Evolutionary conservation across 92 coral and sea anemone species (phyloP).

Genomic region (Phenganax subtilis): DNA sequence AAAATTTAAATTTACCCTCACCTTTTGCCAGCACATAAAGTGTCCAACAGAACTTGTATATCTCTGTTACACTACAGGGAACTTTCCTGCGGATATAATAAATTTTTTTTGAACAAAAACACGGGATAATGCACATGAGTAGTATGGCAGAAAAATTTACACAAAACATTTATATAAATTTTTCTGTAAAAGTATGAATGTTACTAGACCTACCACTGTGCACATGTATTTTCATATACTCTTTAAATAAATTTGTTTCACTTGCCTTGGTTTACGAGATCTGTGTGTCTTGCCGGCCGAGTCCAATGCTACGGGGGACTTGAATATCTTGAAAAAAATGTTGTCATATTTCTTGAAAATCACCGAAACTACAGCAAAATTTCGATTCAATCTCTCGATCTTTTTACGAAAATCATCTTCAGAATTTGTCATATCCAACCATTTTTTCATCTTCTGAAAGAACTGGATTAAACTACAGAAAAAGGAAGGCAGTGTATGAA

Average conservation of each 20-base stretch:
- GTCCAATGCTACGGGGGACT: constrained; percentile 61
- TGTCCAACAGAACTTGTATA: constrained; percentile 94
- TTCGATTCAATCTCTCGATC: constrained; percentile 84
- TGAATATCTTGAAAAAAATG: constrained; percentile 78
- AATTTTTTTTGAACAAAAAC: background rate
- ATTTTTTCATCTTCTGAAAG: constrained; percentile 95
- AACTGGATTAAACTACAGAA: constrained; percentile 79
- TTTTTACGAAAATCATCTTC: constrained; percentile 80
- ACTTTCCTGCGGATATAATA: constrained; percentile 60
- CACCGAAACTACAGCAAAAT: constrained; percentile 94
- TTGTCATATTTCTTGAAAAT: constrained; percentile 92
- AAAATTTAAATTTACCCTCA: constrained; percentile 22
- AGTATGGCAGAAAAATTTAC: too few species aligned
- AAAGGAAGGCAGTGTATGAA: constrained; percentile 36
- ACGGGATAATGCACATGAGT: too few species aligned
- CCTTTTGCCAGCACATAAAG: constrained; percentile 95
- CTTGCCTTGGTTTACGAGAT: constrained; percentile 89
- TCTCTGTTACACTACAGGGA: constrained; percentile 82
- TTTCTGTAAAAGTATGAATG: background rate
- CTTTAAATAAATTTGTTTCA: background rate
- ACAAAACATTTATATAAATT: too few species aligned
- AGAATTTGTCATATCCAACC: constrained; percentile 96
- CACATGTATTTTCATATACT: background rate
- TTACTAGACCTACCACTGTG: background rate
- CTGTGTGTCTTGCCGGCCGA: constrained; percentile 65